phyloP scores from a whole-genome alignment of 2,113 vertebrate genomes.

The Agapornis roseicollis region DNA sequence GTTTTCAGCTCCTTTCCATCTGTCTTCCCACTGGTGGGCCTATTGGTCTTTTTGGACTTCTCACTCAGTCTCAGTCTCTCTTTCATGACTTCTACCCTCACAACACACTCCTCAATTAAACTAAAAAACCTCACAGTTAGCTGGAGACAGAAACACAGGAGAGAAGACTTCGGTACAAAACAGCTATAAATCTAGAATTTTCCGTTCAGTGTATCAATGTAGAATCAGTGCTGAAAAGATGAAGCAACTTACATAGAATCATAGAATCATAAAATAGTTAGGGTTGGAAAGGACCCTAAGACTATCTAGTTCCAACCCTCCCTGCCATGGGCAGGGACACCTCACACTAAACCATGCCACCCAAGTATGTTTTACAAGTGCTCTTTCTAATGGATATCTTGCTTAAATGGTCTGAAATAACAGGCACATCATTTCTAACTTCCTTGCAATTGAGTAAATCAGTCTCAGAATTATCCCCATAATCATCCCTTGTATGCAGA shows the following conservation, averaged over 20 bases:
- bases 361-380: not conserved
- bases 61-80: not conserved
- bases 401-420: conserved; percentile 6
- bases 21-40: not conserved
- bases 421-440: not conserved
- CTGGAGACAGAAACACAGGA: not conserved
- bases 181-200: not conserved
- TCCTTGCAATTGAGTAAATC: not conserved
- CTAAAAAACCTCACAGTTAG: not conserved
- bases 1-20: not conserved
- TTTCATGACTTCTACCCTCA: not conserved
- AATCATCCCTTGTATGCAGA: not conserved
- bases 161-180: not conserved
- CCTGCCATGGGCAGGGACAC: no score
- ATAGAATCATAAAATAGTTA: no score
- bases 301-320: no score
- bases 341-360: no score
- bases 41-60: not conserved
- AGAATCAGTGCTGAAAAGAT: not conserved
- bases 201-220: not conserved
- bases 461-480: not conserved
- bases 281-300: no score
- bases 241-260: not conserved
- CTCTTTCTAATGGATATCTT: not conserved
- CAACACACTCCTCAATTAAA: not conserved